Percentiles rank a stretch among this genome's conserved stretches.
These are phyloP conservation scores for Cyclina sinensis DNA, from an alignment of 1,140 invertebrate species.

Conservation along the genomic window DNA sequence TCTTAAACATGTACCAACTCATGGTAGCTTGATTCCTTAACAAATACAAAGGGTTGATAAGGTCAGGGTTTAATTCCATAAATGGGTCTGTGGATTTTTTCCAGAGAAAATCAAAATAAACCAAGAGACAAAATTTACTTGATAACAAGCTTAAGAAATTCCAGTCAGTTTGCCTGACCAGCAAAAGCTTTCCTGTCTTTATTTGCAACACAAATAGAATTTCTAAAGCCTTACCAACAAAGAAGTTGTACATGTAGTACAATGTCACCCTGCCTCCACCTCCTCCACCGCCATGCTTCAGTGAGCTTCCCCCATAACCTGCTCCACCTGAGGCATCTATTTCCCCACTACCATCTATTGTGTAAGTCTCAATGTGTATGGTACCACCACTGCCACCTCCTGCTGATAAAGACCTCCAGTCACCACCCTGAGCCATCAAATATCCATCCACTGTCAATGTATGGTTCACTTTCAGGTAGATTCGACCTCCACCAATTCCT, in stretches of 20 bases:
- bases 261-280: constrained; percentile 78
- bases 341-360: constrained; percentile 77
- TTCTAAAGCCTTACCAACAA: constrained; percentile 76
- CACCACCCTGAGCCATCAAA: constrained; percentile 75
- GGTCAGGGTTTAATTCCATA: too few species aligned
- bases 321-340: constrained; percentile 76
- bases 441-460: constrained; percentile 77
- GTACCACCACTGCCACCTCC: constrained; percentile 81
- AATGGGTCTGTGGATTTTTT: too few species aligned
- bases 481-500: constrained; percentile 76
- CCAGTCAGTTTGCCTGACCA: too few species aligned
- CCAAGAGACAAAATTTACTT: too few species aligned
- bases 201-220: background rate
- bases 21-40: too few species aligned
- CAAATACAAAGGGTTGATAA: too few species aligned
- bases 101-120: too few species aligned
- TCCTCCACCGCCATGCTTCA: constrained; percentile 76
- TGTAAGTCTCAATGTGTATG: constrained; percentile 74
- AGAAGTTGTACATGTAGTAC: constrained; percentile 80
- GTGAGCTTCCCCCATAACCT: constrained; percentile 69
- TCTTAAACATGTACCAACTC: too few species aligned
- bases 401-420: constrained; percentile 71
- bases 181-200: too few species aligned
- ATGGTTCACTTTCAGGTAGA: constrained; percentile 71
- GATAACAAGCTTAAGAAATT: too few species aligned